A percentile compares a stretch with the other conserved stretches of the same genome.
Conservation (phyloP, 1,140 invertebrate species). For the Ephestia elutella region DNA sequence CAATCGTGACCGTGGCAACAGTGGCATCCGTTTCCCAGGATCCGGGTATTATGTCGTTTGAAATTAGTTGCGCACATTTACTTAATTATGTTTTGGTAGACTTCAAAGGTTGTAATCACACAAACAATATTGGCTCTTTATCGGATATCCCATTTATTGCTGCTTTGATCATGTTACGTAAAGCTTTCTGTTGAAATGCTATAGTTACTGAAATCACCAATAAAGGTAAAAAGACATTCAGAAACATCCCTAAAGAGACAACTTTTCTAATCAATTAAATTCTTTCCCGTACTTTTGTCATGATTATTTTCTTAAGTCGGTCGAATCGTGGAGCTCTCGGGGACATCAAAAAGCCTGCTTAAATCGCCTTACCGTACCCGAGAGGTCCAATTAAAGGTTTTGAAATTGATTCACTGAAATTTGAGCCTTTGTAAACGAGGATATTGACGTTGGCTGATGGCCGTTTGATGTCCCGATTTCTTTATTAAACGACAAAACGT, state of each 20-base stretch:
- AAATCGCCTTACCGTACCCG: constrained; percentile 23
- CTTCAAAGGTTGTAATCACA: neutral
- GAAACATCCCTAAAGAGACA: constrained; percentile 25
- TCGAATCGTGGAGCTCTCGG: constrained; percentile 18
- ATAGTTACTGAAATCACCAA: neutral
- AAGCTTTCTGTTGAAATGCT: constrained; percentile 17
- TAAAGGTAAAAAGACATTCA: neutral
- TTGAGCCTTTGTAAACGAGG: constrained; percentile 47
- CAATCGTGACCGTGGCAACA: constrained; percentile 23
- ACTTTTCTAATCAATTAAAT: constrained; percentile 63
- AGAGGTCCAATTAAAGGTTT: constrained; percentile 64
- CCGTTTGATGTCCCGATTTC: constrained; percentile 25
- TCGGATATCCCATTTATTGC: constrained; percentile 5
- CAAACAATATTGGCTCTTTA: constrained; percentile 7
- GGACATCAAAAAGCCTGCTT: constrained; percentile 54
- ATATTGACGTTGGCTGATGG: constrained; percentile 51
- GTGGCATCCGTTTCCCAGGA: constrained; percentile 17
- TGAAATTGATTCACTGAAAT: constrained; percentile 57
- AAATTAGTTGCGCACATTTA: constrained; percentile 1
- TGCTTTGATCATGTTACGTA: neutral
- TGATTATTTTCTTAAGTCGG: constrained; percentile 53
- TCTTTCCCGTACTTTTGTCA: constrained; percentile 51
- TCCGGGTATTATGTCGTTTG: neutral
- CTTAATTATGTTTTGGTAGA: constrained; percentile 2
- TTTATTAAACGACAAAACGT: constrained; percentile 4